A percentile compares a stretch with the other conserved stretches of the same genome.
phyloP scores from a whole-genome alignment of 2,888 invertebrate species.

The Serripes groenlandicus region DNA sequence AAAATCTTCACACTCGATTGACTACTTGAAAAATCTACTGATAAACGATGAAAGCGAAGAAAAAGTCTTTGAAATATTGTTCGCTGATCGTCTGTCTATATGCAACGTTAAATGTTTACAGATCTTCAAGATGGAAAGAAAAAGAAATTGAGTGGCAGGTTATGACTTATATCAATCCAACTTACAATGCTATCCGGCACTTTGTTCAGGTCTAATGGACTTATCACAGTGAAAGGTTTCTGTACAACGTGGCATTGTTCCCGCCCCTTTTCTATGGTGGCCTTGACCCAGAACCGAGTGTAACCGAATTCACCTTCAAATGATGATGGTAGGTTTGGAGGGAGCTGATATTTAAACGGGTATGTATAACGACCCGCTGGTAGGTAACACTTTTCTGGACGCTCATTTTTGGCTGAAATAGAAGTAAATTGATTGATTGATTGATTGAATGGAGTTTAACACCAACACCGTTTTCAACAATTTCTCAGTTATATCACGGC shows the following conservation, averaged over 20 bases:
- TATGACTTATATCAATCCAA: too few relatives aligned
- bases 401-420: constrained; percentile 57
- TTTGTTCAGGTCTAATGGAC: constrained; percentile 92
- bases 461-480: too few relatives aligned
- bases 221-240: constrained; percentile 93
- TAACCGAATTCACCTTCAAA: constrained; percentile 86
- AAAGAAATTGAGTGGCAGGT: too few relatives aligned
- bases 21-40: too few relatives aligned
- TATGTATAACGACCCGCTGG: constrained; percentile 91
- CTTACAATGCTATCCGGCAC: constrained; percentile 81
- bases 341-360: constrained; percentile 93
- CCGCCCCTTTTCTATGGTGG: constrained; percentile 93
- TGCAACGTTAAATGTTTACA: too few relatives aligned
- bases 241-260: constrained; percentile 94
- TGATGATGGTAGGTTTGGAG: constrained; percentile 86
- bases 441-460: too few relatives aligned
- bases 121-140: constrained; percentile 2
- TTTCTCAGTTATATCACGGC: too few relatives aligned
- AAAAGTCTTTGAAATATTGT: too few relatives aligned
- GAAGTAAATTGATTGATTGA: too few relatives aligned
- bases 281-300: constrained; percentile 94
- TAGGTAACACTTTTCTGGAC: constrained; percentile 87
- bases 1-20: too few relatives aligned
- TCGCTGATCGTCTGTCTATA: too few relatives aligned
- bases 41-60: too few relatives aligned